A percentile compares a stretch with the other conserved stretches of the same genome.
phyloP scores from a whole-genome alignment of 2,113 vertebrate genomes.

The Pomatostomus ruficeps region DNA sequence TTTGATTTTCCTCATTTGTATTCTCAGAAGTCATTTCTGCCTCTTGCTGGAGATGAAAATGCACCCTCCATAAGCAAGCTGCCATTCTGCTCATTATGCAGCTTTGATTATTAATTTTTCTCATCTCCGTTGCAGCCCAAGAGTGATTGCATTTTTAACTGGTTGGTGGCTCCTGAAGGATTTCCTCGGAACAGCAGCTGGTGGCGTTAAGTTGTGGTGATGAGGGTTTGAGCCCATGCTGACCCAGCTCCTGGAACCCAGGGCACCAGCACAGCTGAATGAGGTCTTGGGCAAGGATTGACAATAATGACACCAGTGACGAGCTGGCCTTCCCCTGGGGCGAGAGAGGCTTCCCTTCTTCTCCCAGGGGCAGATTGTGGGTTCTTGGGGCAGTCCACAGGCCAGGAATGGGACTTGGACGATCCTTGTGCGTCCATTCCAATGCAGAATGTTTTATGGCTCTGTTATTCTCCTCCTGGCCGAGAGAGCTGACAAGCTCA shows the following conservation, averaged over 20 bases:
- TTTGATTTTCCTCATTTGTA: slow-evolving; percentile 67
- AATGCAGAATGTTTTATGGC: not conserved
- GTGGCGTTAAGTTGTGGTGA: not conserved
- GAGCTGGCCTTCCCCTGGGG: not conserved
- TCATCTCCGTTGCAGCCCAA: slow-evolving; percentile 15
- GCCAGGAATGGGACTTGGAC: too few relatives aligned
- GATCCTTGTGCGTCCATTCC: not conserved
- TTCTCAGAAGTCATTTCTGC: slow-evolving; percentile 48
- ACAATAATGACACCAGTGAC: not conserved
- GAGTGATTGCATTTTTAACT: slow-evolving; percentile 44
- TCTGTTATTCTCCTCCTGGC: not conserved
- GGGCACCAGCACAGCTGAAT: not conserved
- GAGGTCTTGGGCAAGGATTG: not conserved
- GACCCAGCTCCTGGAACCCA: not conserved
- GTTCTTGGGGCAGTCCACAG: not conserved
- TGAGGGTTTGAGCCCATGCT: not conserved
- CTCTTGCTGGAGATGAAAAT: slow-evolving; percentile 59
- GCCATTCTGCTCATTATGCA: slow-evolving; percentile 52
- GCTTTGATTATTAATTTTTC: slow-evolving; percentile 57
- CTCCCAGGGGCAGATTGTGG: not conserved
- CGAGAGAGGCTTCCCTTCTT: not conserved
- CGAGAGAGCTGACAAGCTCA: not conserved
- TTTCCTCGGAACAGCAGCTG: not conserved
- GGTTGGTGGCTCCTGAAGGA: not conserved
- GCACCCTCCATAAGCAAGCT: slow-evolving; percentile 36